A percentile compares a stretch with the other conserved stretches of the same genome.
Conservation (phyloP, 2,888 invertebrate genomes). For the Oscheius sp. region DNA sequence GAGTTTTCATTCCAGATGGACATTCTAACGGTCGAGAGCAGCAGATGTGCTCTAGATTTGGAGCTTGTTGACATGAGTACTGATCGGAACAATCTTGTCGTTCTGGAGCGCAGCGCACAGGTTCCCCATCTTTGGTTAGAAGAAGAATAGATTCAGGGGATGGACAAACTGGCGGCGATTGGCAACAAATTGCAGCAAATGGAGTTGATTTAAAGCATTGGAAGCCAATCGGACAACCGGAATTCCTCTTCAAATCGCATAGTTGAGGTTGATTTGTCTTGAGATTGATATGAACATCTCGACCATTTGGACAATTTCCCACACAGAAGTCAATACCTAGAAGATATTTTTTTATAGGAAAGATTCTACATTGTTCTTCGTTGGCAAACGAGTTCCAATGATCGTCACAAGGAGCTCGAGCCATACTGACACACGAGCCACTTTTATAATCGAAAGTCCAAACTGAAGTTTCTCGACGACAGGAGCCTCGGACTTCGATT, state of each 20-base stretch:
- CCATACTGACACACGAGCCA: conserved; percentile 44
- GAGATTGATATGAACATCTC: conserved; percentile 44
- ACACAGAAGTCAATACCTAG: conserved; percentile 59
- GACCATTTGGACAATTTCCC: conserved; percentile 32
- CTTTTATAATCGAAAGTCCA: conserved; percentile 54
- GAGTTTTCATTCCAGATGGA: conserved; percentile 52
- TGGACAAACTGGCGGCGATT: conserved; percentile 51
- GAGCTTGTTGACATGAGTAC: conserved; percentile 55
- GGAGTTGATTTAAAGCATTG: conserved; percentile 52
- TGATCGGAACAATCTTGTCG: conserved; percentile 43
- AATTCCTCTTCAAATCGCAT: conserved; percentile 44
- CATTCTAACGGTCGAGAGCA: conserved; percentile 54
- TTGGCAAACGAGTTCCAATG: conserved; percentile 61
- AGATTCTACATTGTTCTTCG: conserved; percentile 59
- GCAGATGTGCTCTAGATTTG: conserved; percentile 53
- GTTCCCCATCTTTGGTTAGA: conserved; percentile 18
- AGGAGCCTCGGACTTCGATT: conserved; percentile 42
- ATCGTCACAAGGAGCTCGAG: conserved; percentile 40
- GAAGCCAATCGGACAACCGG: conserved; percentile 57
- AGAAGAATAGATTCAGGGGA: conserved; percentile 48
- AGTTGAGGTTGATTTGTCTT: conserved; percentile 54
- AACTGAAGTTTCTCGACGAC: conserved; percentile 33
- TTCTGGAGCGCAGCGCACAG: conserved; percentile 34
- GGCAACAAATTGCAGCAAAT: conserved; percentile 57
- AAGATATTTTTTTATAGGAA: too few relatives aligned